Base-by-base conservation (phyloP, 2,797 vertebrate species). In the Ctenopoma kingsleyae region DNA sequence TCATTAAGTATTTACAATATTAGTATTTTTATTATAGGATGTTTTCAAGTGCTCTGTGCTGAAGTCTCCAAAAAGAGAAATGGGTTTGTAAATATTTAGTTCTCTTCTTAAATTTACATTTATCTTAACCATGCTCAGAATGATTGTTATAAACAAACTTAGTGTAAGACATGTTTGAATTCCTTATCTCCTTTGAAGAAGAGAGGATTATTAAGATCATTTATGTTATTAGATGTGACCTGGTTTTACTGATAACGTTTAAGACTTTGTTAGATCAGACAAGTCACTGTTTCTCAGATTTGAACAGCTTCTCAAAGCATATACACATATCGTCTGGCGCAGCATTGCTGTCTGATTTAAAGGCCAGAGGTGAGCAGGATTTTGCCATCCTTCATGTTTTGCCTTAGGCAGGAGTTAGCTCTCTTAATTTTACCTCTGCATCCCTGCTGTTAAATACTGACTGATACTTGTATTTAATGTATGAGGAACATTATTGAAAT, bases 1-100 rank as follows among this genome's bases (percentile, higher is more conserved):
- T 17, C 69, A 77, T 88, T 13, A 83, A 84, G 46, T 70, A 88
- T 90, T 88, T 71, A 88, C 36, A 55, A 49, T 59, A 67, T 70
- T 57, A 51, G 53, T 66, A 72, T 51, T 62, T 56, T 27, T 64
- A 61, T 72, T 74, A 44, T 53, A 49, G 11, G 62, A 27, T 54
- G 25, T 54, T 59, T 53, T 68, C 43, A 53, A 80, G 60, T 61
- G 12, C 41, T 25, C 49, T 40, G 30, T 69, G 57, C 23, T 36
- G 54, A 65, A 15, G 52, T 47, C 8, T 11, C 36, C 49, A 67
- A 41, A 68, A 59, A 48, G 6, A 23, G 10, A 35, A 47, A 32
- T 50, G 25, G 32, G 13, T 58, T 53, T 52, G 20, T 63, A 69
- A 64, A 87, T 82, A 80, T 72, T 61, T 46, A 55, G 63, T 25